phyloP scores from a whole-genome alignment of 2,888 invertebrate species.

The Lapara coniferarum region DNA sequence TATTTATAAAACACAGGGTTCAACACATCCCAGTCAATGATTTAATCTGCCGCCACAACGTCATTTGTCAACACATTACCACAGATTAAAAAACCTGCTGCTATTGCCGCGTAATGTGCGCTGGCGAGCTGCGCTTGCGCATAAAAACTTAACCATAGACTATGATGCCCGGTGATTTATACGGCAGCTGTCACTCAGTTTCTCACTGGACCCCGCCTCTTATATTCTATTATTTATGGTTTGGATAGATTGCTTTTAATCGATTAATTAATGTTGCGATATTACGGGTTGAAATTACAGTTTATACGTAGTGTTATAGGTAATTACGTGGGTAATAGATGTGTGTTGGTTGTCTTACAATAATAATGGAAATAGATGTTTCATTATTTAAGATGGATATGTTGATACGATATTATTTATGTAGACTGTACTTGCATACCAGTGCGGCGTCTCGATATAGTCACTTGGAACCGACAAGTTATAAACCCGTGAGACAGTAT shows the following conservation, averaged over 20 bases:
- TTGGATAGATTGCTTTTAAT: not conserved
- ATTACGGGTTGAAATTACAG: constrained; percentile 3
- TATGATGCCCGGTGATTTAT: constrained; percentile 27
- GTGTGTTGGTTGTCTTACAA: not conserved
- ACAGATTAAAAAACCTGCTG: constrained; percentile 22
- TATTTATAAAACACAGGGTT: no score
- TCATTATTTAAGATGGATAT: not conserved
- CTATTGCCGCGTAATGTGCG: not conserved
- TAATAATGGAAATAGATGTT: no score
- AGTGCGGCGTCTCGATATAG: no score
- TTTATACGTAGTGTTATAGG: not conserved
- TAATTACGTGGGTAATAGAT: not conserved
- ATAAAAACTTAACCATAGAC: constrained; percentile 29
- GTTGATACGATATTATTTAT: no score
- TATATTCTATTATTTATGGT: constrained; percentile 15
- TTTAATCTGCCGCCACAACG: constrained; percentile 12
- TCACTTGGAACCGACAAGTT: no score
- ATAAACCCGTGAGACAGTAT: no score
- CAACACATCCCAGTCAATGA: not conserved
- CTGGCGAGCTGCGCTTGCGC: not conserved
- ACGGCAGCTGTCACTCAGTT: constrained; percentile 18
- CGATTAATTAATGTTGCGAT: constrained; percentile 14
- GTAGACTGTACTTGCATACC: no score
- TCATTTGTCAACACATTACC: constrained; percentile 21
- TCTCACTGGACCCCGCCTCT: constrained; percentile 7